Conservation (phyloP, 2,113 vertebrate genomes). For the Asarcornis scutulata region DNA sequence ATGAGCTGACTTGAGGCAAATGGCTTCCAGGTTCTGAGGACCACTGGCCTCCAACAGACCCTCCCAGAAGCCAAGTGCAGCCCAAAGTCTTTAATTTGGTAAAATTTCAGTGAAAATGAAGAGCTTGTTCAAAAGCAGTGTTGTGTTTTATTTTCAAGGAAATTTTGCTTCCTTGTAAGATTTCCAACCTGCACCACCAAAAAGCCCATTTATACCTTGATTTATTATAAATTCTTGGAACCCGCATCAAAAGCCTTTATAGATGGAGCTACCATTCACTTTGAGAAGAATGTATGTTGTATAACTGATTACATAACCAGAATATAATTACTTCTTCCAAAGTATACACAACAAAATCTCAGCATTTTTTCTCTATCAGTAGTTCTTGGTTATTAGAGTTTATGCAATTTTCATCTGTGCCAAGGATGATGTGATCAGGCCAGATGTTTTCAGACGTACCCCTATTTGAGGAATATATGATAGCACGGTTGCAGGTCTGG, state of each 20-base stretch:
- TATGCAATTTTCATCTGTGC: constrained; percentile 10
- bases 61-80: not conserved
- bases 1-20: not conserved
- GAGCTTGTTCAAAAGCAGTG: not conserved
- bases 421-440: not conserved
- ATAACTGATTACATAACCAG: constrained; percentile 36
- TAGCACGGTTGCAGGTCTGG: not conserved
- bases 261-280: not conserved
- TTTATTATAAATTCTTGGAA: constrained; percentile 56
- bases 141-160: not conserved
- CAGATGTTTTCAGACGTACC: constrained; percentile 22
- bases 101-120: not conserved
- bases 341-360: constrained; percentile 52
- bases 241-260: constrained; percentile 25
- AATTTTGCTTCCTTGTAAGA: not conserved
- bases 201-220: not conserved
- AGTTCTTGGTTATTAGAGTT: constrained; percentile 31
- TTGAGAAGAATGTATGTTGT: constrained; percentile 22
- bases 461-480: not conserved
- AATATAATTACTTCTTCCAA: constrained; percentile 48
- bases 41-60: not conserved
- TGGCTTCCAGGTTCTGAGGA: not conserved
- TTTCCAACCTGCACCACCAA: not conserved
- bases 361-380: constrained; percentile 13
- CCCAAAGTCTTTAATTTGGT: not conserved